These are phyloP conservation scores for Natator depressus DNA, from an alignment of 2,113 vertebrate species.

Conservation along the genomic window DNA sequence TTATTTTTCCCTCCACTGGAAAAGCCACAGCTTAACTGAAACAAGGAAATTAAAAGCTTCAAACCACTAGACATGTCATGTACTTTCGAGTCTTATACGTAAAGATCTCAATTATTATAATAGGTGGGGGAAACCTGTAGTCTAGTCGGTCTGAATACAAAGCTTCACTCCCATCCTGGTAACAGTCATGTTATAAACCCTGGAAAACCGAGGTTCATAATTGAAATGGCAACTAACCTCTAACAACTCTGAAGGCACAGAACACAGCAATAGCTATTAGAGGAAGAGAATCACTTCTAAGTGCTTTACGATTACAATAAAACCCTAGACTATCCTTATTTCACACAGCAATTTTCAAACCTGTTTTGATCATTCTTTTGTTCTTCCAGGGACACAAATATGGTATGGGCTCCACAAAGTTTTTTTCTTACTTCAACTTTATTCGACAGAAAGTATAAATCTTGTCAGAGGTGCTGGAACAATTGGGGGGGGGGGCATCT, in stretches of 20 bases:
- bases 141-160: not conserved
- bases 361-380: not conserved
- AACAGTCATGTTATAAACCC: not conserved
- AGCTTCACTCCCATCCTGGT: not conserved
- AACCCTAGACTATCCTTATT: not conserved
- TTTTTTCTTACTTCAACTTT: not conserved
- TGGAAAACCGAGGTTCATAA: not conserved
- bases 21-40: not conserved
- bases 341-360: not conserved
- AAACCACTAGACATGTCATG: not conserved
- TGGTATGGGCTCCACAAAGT: not conserved
- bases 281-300: constrained; percentile 13
- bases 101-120: not conserved
- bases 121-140: not conserved
- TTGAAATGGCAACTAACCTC: not conserved
- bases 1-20: not conserved
- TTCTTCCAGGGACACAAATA: not conserved
- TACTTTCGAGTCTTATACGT: not conserved
- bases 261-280: not conserved
- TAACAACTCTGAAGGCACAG: not conserved
- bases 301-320: not conserved
- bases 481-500: no score
- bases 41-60: not conserved
- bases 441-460: not conserved
- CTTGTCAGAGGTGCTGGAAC: no score